phyloP scores from a whole-genome alignment of 1,140 invertebrate genomes.

The Goniozus legneri region DNA sequence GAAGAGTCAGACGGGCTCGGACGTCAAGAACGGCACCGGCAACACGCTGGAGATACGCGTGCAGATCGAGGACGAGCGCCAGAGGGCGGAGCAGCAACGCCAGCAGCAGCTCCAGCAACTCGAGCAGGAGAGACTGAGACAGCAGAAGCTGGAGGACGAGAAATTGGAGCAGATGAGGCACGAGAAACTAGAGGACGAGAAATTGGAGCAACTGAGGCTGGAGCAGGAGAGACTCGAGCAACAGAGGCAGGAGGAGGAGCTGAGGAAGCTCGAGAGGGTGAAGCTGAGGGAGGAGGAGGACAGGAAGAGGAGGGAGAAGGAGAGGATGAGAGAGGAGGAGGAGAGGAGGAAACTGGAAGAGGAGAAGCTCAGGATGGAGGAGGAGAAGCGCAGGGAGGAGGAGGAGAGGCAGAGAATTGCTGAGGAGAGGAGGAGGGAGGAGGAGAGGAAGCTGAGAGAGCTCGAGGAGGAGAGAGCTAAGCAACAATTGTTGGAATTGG shows the following conservation, averaged over 20 bases:
- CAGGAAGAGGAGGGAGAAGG: conserved; percentile 11
- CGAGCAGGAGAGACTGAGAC: background rate
- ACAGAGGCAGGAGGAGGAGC: background rate
- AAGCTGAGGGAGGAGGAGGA: conserved; percentile 11
- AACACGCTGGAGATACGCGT: conserved; percentile 13
- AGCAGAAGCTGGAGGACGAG: background rate
- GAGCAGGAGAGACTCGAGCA: background rate
- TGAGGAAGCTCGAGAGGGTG: conserved; percentile 3
- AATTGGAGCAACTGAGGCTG: conserved; percentile 10
- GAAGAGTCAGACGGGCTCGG: background rate
- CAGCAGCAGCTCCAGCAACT: conserved; percentile 2
- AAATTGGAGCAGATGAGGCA: conserved; percentile 7
- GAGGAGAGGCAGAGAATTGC: background rate
- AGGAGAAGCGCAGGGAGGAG: conserved; percentile 6
- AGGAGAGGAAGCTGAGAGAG: background rate
- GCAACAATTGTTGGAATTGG: background rate
- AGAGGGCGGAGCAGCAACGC: background rate
- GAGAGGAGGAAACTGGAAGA: conserved; percentile 5
- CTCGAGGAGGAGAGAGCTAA: background rate
- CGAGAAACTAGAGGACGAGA: conserved; percentile 21
- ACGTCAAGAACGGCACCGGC: conserved; percentile 6
- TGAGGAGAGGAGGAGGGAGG: background rate
- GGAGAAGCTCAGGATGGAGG: conserved; percentile 8
- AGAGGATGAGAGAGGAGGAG: conserved; percentile 1
- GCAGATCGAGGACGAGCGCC: conserved; percentile 15